phyloP scores from a whole-genome alignment of 2,113 vertebrate genomes.

The Vidua macroura region DNA sequence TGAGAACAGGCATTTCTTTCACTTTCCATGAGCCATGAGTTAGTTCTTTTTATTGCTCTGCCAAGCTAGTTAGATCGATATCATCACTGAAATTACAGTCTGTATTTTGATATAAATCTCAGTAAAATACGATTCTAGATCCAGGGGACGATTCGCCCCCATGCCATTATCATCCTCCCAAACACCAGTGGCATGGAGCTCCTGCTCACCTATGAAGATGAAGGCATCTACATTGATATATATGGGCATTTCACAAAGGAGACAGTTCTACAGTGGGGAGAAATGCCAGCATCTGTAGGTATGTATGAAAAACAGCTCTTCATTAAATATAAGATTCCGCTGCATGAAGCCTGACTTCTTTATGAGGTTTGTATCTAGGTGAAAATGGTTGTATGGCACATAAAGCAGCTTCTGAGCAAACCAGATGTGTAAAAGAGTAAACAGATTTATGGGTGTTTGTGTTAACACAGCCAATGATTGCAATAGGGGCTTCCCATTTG shows the following conservation, averaged over 20 bases:
- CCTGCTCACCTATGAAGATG: conserved; percentile 91
- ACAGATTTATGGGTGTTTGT: background rate
- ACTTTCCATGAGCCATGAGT: conserved; percentile 41
- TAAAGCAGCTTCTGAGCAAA: conserved; percentile 18
- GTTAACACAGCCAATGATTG: background rate
- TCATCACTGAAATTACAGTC: conserved; percentile 26
- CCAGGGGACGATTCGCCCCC: conserved; percentile 85
- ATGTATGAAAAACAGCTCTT: conserved; percentile 42
- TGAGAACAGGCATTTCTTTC: conserved; percentile 53
- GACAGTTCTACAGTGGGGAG: conserved; percentile 92
- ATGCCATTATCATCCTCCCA: conserved; percentile 94
- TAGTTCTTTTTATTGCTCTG: conserved; percentile 36
- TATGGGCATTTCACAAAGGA: conserved; percentile 95
- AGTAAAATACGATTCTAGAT: conserved; percentile 75
- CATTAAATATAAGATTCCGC: background rate
- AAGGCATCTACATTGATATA: conserved; percentile 91
- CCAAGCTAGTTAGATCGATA: conserved; percentile 19
- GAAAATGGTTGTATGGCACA: background rate
- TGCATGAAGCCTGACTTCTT: background rate
- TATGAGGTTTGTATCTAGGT: background rate
- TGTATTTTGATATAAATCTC: conserved; percentile 51
- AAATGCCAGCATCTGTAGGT: conserved; percentile 94
- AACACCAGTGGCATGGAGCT: conserved; percentile 90
- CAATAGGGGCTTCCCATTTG: background rate
- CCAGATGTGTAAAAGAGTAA: background rate